Conservation (phyloP, 2,888 invertebrate genomes). For the Nycteola revayana region DNA sequence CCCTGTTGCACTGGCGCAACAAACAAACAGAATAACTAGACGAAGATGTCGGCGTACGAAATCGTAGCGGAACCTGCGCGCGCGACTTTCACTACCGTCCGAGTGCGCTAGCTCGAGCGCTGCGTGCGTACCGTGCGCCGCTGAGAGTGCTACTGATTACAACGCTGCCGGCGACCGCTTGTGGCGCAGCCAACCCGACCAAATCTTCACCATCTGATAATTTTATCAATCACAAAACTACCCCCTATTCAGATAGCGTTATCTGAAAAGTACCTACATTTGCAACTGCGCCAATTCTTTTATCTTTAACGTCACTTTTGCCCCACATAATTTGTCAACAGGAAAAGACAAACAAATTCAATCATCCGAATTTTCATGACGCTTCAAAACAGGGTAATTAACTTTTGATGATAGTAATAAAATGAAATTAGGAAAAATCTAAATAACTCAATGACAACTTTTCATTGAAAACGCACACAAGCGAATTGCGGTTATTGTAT, state of each 20-base stretch:
- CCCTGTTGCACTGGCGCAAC: slow-evolving; percentile 77
- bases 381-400: slow-evolving; percentile 1
- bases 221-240: slow-evolving; percentile 50
- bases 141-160: slow-evolving; percentile 62
- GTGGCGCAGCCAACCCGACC: slow-evolving; percentile 48
- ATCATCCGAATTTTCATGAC: slow-evolving; percentile 1
- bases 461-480: slow-evolving; percentile 25
- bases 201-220: slow-evolving; percentile 56
- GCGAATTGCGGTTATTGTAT: slow-evolving; percentile 45
- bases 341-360: slow-evolving; percentile 4
- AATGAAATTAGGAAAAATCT: not conserved
- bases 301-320: slow-evolving; percentile 33
- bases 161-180: slow-evolving; percentile 29
- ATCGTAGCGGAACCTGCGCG: slow-evolving; percentile 69
- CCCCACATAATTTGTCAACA: slow-evolving; percentile 11
- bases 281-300: slow-evolving; percentile 37
- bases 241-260: slow-evolving; percentile 42
- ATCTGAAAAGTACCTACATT: slow-evolving; percentile 38
- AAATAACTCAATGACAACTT: slow-evolving; percentile 4
- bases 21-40: slow-evolving; percentile 77
- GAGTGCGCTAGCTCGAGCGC: slow-evolving; percentile 53
- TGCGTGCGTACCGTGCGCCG: slow-evolving; percentile 70
- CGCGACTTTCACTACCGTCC: slow-evolving; percentile 73
- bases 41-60: slow-evolving; percentile 72
- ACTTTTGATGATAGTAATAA: not conserved